phyloP scores from a whole-genome alignment of 2,113 vertebrate species.

The Alligator sinensis region DNA sequence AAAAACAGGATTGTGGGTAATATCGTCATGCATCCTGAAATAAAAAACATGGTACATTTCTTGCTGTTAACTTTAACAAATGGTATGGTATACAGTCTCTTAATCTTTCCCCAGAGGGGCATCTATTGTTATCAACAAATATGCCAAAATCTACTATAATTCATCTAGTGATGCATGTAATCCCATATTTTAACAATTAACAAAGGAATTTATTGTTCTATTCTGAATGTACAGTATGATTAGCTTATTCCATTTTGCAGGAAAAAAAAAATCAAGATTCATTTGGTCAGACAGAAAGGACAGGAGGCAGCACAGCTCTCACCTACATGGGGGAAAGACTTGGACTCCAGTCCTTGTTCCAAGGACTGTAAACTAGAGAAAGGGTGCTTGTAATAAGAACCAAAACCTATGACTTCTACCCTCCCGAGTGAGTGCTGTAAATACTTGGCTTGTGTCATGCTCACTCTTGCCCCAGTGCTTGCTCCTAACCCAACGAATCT shows the following conservation, averaged over 20 bases:
- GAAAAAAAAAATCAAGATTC: no score
- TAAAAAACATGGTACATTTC: slow-evolving; percentile 43
- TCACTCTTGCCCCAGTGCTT: no score
- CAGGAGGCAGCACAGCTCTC: no score
- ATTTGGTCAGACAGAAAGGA: no score
- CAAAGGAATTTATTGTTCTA: background rate
- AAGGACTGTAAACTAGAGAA: no score
- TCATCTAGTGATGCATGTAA: background rate
- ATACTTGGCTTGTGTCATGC: no score
- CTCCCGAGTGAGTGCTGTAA: no score
- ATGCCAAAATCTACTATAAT: slow-evolving; percentile 1
- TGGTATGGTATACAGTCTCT: background rate
- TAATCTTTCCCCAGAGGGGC: background rate
- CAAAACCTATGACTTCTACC: no score
- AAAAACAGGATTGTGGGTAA: slow-evolving; percentile 96
- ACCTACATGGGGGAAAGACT: no score
- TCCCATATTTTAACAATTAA: background rate
- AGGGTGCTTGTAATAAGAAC: no score
- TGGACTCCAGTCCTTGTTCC: no score
- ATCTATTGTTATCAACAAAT: background rate
- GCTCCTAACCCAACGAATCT: no score
- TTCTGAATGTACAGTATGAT: background rate
- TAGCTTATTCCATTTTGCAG: background rate
- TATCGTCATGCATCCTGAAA: slow-evolving; percentile 93
- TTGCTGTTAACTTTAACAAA: background rate